Percentiles rank a stretch among this genome's conserved stretches.
These are phyloP conservation scores for Drosophila nr. perissopoda DNA, from an alignment of 2,888 invertebrate genomes.

Conservation along the genomic window DNA sequence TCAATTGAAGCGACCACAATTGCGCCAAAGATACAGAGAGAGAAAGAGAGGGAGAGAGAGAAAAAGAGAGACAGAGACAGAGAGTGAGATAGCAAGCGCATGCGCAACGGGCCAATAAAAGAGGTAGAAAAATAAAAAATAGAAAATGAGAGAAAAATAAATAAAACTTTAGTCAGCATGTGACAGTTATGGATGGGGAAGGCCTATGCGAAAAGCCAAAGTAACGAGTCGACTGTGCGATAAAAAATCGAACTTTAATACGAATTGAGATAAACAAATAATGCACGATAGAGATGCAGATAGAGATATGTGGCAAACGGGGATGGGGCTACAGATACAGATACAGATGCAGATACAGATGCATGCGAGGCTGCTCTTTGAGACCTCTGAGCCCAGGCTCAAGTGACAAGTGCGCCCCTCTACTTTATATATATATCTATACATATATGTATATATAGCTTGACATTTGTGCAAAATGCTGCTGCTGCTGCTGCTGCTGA, in stretches of 20 bases:
- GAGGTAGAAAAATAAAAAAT: conserved; percentile 10
- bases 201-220: conserved; percentile 54
- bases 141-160: conserved; percentile 56
- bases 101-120: conserved; percentile 13
- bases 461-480: conserved; percentile 61
- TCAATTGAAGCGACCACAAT: conserved; percentile 57
- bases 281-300: conserved; percentile 42
- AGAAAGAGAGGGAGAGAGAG: not conserved
- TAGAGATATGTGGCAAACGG: conserved; percentile 3
- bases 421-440: not conserved
- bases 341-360: conserved; percentile 6
- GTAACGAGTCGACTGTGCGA: conserved; percentile 66
- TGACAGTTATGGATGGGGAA: conserved; percentile 75
- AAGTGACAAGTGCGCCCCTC: conserved; percentile 74
- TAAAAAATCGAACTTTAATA: conserved; percentile 79
- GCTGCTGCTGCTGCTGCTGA: conserved; percentile 17
- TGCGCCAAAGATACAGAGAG: not conserved
- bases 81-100: conserved; percentile 27
- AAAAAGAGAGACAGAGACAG: conserved; percentile 21
- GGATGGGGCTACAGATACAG: conserved; percentile 3
- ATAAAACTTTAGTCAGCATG: conserved; percentile 66
- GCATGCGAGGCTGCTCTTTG: conserved; percentile 8
- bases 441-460: conserved; percentile 9
- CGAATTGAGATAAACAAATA: conserved; percentile 73
- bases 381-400: conserved; percentile 73